These are phyloP conservation scores for Girardinus metallicus DNA, from an alignment of 2,797 vertebrate genomes.

Conservation along the genomic window DNA sequence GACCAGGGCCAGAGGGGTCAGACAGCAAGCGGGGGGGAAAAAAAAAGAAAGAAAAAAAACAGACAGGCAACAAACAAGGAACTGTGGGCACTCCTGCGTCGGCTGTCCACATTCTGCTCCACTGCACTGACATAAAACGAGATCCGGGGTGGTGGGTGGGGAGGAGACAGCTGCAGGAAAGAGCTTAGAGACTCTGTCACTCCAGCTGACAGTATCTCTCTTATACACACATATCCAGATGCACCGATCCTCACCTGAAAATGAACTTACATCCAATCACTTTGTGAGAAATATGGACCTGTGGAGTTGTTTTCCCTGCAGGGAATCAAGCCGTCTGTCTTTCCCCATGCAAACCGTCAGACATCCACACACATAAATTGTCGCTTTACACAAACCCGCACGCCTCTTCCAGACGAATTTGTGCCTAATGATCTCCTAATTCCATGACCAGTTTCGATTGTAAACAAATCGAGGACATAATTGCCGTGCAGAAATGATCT, in stretches of 20 bases:
- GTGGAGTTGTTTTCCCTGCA: background rate
- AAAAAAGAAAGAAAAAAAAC: slow-evolving; percentile 9
- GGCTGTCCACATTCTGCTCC: slow-evolving; percentile 43
- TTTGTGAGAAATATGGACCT: slow-evolving; percentile 12
- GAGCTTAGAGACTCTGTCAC: slow-evolving; percentile 36
- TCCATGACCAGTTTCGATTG: slow-evolving; percentile 72
- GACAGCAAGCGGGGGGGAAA: slow-evolving; percentile 28
- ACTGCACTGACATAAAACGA: slow-evolving; percentile 43
- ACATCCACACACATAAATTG: background rate
- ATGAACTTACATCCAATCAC: slow-evolving; percentile 18
- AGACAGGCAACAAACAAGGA: slow-evolving; percentile 54
- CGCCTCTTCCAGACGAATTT: slow-evolving; percentile 40
- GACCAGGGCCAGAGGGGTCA: slow-evolving; percentile 70
- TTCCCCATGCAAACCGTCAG: slow-evolving; percentile 1
- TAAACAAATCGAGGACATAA: slow-evolving; percentile 79
- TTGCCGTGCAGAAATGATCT: slow-evolving; percentile 71
- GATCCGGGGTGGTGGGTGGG: slow-evolving; percentile 23
- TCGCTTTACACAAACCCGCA: background rate
- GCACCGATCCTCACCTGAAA: slow-evolving; percentile 25
- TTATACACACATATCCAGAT: slow-evolving; percentile 1
- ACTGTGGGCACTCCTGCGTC: slow-evolving; percentile 37
- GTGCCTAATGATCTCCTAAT: slow-evolving; percentile 73
- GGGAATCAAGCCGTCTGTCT: background rate
- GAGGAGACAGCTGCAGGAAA: slow-evolving; percentile 31
- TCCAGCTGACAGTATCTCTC: slow-evolving; percentile 8